Evolutionary conservation across 2,113 vertebrate genomes (phyloP).

Genomic region (Psettodes erumei): DNA sequence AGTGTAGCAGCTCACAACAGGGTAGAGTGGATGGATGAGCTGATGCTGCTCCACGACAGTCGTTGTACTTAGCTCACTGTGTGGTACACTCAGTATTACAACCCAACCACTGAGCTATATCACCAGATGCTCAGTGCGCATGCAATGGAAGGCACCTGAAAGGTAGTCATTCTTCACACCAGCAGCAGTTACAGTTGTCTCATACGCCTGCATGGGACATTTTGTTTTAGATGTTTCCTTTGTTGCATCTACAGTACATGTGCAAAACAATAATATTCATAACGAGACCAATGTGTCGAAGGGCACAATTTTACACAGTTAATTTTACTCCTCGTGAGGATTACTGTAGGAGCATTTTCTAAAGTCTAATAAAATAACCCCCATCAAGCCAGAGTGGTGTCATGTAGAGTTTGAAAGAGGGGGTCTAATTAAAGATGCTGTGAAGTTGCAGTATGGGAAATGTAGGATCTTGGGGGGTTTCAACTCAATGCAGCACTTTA

Average conservation of each 20-base stretch:
- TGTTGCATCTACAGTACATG: background rate
- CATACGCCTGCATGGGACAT: background rate
- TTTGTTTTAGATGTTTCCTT: background rate
- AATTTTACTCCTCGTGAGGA: background rate
- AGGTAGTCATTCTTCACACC: constrained; percentile 20
- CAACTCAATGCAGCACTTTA: too few relatives aligned
- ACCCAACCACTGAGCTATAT: background rate
- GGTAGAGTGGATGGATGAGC: constrained; percentile 14
- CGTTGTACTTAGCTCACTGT: constrained; percentile 11
- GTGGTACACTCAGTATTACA: constrained; percentile 3
- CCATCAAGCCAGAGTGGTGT: background rate
- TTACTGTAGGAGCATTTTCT: too few relatives aligned
- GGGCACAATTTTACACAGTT: background rate
- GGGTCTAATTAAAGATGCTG: background rate
- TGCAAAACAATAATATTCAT: background rate
- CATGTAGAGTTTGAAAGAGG: background rate
- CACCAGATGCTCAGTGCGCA: constrained; percentile 12
- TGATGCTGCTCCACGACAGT: background rate
- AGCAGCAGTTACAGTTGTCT: background rate
- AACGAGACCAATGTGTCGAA: background rate
- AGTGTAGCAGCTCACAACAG: constrained; percentile 13
- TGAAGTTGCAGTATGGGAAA: background rate
- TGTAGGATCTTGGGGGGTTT: background rate
- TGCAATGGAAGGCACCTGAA: constrained; percentile 26
- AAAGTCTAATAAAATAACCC: background rate